phyloP scores from a whole-genome alignment of 2,888 invertebrate species.

The Eutolmus rufibarbis region DNA sequence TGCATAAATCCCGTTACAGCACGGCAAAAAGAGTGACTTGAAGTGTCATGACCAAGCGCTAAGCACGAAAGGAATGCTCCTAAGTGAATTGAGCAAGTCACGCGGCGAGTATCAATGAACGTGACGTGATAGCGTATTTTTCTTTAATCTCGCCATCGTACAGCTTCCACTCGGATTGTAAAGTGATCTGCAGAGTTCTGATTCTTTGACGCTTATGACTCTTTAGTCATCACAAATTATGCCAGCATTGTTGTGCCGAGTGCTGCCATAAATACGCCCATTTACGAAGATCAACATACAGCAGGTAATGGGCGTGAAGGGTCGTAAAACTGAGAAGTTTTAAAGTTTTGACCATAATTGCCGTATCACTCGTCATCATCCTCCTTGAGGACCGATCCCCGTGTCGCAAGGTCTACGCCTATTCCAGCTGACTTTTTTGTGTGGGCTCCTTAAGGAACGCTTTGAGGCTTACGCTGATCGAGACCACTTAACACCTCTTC shows the following conservation, averaged over 20 bases:
- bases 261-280: constrained; percentile 41
- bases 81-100: neutral
- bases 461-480: constrained; percentile 30
- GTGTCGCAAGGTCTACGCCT: neutral
- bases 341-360: constrained; percentile 14
- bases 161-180: constrained; percentile 22
- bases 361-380: constrained; percentile 34
- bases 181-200: constrained; percentile 10
- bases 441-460: constrained; percentile 1
- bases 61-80: neutral
- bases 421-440: neutral
- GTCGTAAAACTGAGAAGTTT: constrained; percentile 10
- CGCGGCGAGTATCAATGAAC: constrained; percentile 4
- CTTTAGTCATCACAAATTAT: constrained; percentile 36
- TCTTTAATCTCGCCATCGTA: neutral
- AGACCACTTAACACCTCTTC: constrained; percentile 35
- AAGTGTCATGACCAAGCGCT: neutral
- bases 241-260: constrained; percentile 9
- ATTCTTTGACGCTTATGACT: constrained; percentile 15
- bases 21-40: neutral
- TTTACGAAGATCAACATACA: constrained; percentile 26
- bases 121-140: neutral
- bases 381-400: neutral
- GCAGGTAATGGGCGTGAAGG: constrained; percentile 24
- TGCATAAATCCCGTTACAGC: neutral